Percentiles rank a stretch among this genome's conserved stretches.
These are phyloP conservation scores for Garrulus glandarius DNA, from an alignment of 2,797 vertebrate genomes.

Conservation along the genomic window DNA sequence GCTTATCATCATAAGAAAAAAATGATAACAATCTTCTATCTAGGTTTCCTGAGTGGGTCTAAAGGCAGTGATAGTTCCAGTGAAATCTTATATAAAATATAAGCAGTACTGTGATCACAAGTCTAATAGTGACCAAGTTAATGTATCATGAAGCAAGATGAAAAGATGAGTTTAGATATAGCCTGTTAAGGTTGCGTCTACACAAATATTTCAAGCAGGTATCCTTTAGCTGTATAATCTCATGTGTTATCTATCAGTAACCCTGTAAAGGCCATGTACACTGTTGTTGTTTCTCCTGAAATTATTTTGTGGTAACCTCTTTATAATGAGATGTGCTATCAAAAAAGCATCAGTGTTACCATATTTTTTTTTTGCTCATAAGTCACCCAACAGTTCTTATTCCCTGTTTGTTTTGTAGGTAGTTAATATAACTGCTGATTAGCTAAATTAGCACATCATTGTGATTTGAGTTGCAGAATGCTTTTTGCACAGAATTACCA, in stretches of 20 bases:
- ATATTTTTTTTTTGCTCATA: not conserved
- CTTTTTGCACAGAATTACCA: slow-evolving; percentile 39
- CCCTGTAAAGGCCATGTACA: not conserved
- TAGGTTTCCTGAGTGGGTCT: not conserved
- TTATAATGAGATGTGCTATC: slow-evolving; percentile 1
- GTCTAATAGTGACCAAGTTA: not conserved
- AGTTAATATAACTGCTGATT: slow-evolving; percentile 38
- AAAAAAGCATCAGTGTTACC: not conserved
- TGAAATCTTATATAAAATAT: not conserved
- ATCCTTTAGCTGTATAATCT: not conserved
- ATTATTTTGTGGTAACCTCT: not conserved
- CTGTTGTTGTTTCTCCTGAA: not conserved
- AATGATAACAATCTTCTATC: not conserved
- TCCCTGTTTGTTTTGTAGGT: not conserved
- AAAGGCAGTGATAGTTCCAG: not conserved
- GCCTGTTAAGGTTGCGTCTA: not conserved
- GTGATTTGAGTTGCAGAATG: not conserved
- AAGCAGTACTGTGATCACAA: not conserved
- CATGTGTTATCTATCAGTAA: not conserved
- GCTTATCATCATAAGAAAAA: not conserved
- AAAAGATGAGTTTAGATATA: not conserved
- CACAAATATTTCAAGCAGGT: not conserved
- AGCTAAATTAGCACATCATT: slow-evolving; percentile 18
- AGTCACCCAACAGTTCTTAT: not conserved
- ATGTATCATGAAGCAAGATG: not conserved